Evolutionary conservation across 2,113 vertebrate genomes (phyloP).

Genomic region (Isichthys henryi): DNA sequence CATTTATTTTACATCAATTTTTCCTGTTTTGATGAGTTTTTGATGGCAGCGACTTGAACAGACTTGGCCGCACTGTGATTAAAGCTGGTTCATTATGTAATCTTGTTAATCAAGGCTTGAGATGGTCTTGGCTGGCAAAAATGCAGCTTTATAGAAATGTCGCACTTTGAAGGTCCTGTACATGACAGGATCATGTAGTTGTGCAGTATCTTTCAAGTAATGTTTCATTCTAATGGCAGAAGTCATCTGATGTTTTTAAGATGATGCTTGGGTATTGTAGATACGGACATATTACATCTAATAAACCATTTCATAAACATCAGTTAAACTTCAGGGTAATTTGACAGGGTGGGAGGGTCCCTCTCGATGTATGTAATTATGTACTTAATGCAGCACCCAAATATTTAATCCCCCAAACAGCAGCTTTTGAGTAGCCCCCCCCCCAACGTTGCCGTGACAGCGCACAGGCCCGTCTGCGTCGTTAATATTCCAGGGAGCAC

Average conservation of each 20-base stretch:
- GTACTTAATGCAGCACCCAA: not conserved
- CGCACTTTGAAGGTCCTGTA: not conserved
- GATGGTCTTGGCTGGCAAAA: not conserved
- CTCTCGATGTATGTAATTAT: not conserved
- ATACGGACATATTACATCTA: not conserved
- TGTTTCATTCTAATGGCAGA: not conserved
- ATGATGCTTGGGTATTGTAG: not conserved
- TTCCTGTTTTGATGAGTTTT: not conserved
- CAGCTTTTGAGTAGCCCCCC: too few species aligned
- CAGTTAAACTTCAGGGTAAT: not conserved
- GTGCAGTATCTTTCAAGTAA: not conserved
- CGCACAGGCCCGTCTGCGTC: constrained; percentile 43
- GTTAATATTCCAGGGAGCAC: constrained; percentile 55
- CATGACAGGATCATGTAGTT: not conserved
- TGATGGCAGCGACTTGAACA: not conserved
- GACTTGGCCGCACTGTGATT: not conserved
- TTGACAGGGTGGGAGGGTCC: not conserved
- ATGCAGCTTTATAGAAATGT: not conserved
- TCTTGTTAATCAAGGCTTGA: not conserved
- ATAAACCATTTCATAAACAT: not conserved
- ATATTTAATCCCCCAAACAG: not conserved
- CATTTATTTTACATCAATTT: not conserved
- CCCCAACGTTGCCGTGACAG: constrained; percentile 35
- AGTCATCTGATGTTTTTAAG: not conserved
- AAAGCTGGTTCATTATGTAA: not conserved